Evolutionary conservation across 2,113 vertebrate species (phyloP), one percentile per base, ranked within the genome.

Genomic region (Symphodus melops): DNA sequence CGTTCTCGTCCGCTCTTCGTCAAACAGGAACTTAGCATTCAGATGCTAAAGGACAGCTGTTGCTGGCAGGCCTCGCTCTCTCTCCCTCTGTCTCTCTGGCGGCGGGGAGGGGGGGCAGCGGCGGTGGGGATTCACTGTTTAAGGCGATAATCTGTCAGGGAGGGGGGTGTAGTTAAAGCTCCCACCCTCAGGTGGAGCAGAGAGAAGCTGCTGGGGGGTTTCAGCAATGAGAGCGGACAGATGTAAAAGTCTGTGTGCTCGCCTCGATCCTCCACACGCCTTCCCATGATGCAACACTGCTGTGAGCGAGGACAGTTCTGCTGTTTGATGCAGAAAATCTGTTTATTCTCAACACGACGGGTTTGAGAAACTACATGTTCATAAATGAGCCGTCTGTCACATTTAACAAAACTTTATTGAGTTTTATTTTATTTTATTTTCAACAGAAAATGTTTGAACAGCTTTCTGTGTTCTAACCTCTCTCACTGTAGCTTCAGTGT

Each of bases 11-110:
- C 82, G 19, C 64, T 93, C 83, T 93, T 87, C 69, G 79, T 94
- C 90, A 90, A 82, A 77, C 63, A 73, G 79, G 87, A 89, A 81
- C 75, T 91, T 89, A 91, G 89, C 84, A 84, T 79, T 78, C 69
- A 81, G 48, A 91, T 88, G 89, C 89, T 91, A 88, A 90, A 93
- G 93, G 93, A 94, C 93, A 93, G 91, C 90, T 91, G 90, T 88
- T 92, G 92, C 93, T 93, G 86, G 88, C 92, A 88, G 92, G 90
- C 88, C 72, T 88, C 77, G 59, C 58, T 44, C 90, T 87, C 66
- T 10, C 84, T 83, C 87, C 86, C 84, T 54, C 41, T 42, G 9
- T 13, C 28, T 33, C 28, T 33, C 28, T 33, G 28, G 28, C 28
- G 28, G 28, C 28, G 28, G 28, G 28, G 28, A 5, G 28, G 4